Evolutionary conservation across 2,113 vertebrate species (phyloP), one percentile per base, ranked within the genome.

Genomic region (Sprattus sprattus): DNA sequence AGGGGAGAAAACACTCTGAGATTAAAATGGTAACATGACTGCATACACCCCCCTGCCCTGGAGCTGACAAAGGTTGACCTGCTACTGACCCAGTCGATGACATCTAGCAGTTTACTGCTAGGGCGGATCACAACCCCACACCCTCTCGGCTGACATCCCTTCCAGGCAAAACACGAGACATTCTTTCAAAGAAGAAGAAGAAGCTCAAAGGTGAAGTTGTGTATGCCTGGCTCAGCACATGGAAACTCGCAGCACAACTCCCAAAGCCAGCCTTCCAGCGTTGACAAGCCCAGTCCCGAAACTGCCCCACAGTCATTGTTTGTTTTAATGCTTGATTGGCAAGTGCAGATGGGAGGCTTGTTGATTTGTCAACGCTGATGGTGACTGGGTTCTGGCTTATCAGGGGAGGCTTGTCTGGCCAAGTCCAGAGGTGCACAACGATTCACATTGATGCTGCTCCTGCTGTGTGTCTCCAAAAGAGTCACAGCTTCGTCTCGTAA

Each of bases 11-110:
- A 75, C 32, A 18, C 52, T 15, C 18, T 2, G 15, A 81, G 82
- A 80, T 47, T 83, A 49, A 83, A 50, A 49, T 22, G 39, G 47
- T 64, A 81, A 87, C 71, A 18, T 25, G 75, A 87, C 64, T 6
- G 71, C 28, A 44, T 25, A 50, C 47, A 4, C 25, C 64, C 64
- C 64, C 25, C n/a, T 28, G 0, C 10, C 10, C 13, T 13, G 8
- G 25, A 71, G 25, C 64, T 71, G 64, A 71, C 64, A 71, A 71
- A 71, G 64, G 7, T 25, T 71, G 64, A 71, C 64, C 64, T 71
- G 64, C 64, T 25, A 11, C 15, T 71, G 64, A 71, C 64, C 64
- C 28, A 8, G 64, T 13, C 64, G 64, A 11, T 71, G 64, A 71
- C 64, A 71, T 71, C 64, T 32, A 71, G 64, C 64, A 71, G 64